Evolutionary conservation across 2,113 vertebrate species (phyloP).

Genomic region (Macheiramphus alcinus): DNA sequence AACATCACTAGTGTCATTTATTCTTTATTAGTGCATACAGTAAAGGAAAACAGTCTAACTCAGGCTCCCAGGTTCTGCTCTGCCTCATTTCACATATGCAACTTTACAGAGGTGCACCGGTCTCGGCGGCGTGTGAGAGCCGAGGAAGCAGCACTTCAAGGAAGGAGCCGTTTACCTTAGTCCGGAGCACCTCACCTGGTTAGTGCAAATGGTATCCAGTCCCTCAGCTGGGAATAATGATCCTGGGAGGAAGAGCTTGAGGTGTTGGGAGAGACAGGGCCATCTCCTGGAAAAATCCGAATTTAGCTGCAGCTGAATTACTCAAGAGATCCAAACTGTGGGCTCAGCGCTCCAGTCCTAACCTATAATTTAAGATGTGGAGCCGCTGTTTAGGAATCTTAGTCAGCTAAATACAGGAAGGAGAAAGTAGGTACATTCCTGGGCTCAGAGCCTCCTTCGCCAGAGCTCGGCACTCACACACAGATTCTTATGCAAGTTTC

Average conservation of each 20-base stretch:
- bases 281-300: slow-evolving; percentile 6
- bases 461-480: slow-evolving; percentile 1
- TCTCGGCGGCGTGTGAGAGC: not conserved
- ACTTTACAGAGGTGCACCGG: not conserved
- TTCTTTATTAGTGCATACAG: not conserved
- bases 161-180: not conserved
- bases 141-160: not conserved
- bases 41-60: not conserved
- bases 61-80: not conserved
- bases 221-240: not conserved
- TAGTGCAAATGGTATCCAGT: not conserved
- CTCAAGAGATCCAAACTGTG: slow-evolving; percentile 4
- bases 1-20: not conserved
- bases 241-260: not conserved
- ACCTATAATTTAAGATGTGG: slow-evolving; percentile 57
- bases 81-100: not conserved
- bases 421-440: slow-evolving; percentile 57
- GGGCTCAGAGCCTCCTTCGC: slow-evolving; percentile 6
- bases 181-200: not conserved
- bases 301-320: not conserved
- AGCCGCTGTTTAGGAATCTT: slow-evolving; percentile 50
- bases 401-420: slow-evolving; percentile 60
- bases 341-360: not conserved
- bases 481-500: slow-evolving; percentile 35
- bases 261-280: not conserved